phyloP scores from a whole-genome alignment of 2,113 vertebrate genomes.

The Riparia riparia region DNA sequence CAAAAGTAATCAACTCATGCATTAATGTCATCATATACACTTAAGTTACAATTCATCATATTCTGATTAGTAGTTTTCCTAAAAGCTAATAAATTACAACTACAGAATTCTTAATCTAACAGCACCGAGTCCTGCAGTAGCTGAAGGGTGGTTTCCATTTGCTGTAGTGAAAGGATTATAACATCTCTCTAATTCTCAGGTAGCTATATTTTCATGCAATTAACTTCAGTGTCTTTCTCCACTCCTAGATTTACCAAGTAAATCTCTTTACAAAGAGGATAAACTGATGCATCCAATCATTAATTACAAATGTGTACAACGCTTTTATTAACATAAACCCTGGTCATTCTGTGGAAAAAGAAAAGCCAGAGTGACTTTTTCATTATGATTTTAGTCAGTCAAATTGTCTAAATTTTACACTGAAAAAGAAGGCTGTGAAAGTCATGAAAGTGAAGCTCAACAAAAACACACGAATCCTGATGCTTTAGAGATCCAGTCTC shows the following conservation, averaged over 20 bases:
- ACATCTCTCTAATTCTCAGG: neutral
- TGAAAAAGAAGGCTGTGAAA: neutral
- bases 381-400: neutral
- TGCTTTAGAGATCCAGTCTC: neutral
- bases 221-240: neutral
- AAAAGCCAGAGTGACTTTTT: neutral
- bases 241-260: neutral
- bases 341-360: neutral
- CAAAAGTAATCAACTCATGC: neutral
- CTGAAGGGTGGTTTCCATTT: neutral
- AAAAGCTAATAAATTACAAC: neutral
- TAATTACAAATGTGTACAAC: neutral
- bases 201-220: neutral
- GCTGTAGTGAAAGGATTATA: neutral
- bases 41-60: neutral
- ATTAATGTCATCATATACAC: neutral
- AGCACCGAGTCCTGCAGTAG: neutral
- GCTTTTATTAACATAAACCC: neutral
- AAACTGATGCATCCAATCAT: neutral
- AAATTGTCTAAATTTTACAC: neutral
- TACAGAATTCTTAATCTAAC: neutral
- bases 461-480: neutral
- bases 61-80: conserved; percentile 1
- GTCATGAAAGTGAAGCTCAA: neutral
- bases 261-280: neutral